Base-by-base conservation (phyloP, 2,113 vertebrate species). In the Lontra canadensis region DNA sequence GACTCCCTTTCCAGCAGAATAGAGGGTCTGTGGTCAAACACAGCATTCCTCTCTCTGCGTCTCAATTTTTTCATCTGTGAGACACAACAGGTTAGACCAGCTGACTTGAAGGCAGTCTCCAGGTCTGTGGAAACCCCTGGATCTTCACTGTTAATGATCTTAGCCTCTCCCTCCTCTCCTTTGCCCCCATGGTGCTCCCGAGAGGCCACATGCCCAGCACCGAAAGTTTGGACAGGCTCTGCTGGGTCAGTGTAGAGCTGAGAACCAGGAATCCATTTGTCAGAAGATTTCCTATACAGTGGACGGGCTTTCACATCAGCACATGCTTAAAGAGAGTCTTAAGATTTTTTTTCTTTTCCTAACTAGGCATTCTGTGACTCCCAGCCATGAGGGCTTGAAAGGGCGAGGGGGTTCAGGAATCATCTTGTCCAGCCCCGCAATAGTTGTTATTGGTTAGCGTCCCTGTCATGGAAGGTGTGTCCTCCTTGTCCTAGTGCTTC, bases 171-270 rank as follows among this genome's bases (percentile, higher is more conserved):
- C 89, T 31, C 74, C n/a, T 44, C 81, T 93, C 1, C 92, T 95
- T 97, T 87, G n/a, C 42, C 96, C 42, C 96, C 47, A 69, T 21
- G 88, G 65, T 96, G 69, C 97, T 96, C 91, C 79, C 92, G 42
- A 52, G 80, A 69, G 55, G 65, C 69, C 80, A 81, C 96, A 36
- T 91, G 39, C 31, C 71, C 76, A 31, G n/a, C 12, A 7, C 71
- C 15, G 44, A 36, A 26, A 47, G 65, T 71, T 71, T 42, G 12
- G 31, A 36, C 36, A 29, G 26, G 47, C 17, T 6, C 31, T 47
- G 1, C 6, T 65, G 31, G 63, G 59, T 95, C 71, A 52, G 17
- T 34, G 36, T 20, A 44, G 26, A 83, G 34, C 34, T 36, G 14
- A 61, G 21, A 71, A 88, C 44, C 31, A 52, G 71, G 71, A 69